phyloP scores from a whole-genome alignment of 1,140 invertebrate genomes.

The Cydia fagiglandana region DNA sequence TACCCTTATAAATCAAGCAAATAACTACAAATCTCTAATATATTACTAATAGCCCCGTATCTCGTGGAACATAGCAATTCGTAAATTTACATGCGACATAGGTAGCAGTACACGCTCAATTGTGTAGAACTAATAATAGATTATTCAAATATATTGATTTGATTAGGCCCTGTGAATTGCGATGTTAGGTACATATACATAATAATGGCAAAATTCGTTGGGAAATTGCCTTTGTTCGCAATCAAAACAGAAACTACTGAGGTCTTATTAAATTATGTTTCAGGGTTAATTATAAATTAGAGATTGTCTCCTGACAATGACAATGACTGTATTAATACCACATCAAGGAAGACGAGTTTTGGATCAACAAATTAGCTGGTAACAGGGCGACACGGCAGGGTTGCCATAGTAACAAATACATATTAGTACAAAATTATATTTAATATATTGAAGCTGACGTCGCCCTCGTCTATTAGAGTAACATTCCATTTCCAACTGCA shows the following conservation, averaged over 20 bases:
- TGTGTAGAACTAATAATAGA: conserved; percentile 7
- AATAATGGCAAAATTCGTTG: not conserved
- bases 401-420: too few species aligned
- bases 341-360: too few species aligned
- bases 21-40: conserved; percentile 15
- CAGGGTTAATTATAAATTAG: not conserved
- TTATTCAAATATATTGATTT: conserved; percentile 27
- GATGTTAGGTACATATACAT: not conserved
- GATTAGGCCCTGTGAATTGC: not conserved
- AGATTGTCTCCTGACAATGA: too few species aligned
- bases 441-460: too few species aligned
- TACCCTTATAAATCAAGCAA: conserved; percentile 17
- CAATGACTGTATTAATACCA: too few species aligned
- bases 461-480: too few species aligned
- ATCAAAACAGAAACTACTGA: not conserved
- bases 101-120: not conserved
- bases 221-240: not conserved
- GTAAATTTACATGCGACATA: not conserved
- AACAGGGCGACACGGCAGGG: too few species aligned
- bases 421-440: too few species aligned
- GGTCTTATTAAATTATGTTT: not conserved
- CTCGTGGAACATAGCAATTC: not conserved
- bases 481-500: too few species aligned
- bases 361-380: too few species aligned
- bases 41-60: conserved; percentile 10